Base-by-base conservation (phyloP, 1,140 invertebrate genomes). In the Saccostrea cuccullata region DNA sequence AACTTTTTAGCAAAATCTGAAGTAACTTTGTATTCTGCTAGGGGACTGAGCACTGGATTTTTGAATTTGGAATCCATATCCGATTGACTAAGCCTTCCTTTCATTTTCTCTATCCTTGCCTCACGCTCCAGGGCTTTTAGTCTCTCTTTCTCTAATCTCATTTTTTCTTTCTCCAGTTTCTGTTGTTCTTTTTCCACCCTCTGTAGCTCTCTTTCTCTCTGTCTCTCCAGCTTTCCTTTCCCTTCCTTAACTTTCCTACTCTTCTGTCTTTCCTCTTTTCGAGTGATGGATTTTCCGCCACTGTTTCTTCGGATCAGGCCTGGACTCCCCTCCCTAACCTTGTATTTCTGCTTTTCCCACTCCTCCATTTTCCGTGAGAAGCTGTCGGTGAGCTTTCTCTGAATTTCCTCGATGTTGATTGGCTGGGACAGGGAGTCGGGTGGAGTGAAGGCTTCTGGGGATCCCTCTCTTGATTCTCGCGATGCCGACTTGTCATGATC, bases 1-100 rank as follows among this genome's bases (percentile, higher is more conserved):
- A 98, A 95, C 93, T 98, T 98, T 26, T 97, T 96, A 0, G 97
- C 98, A 94, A 98, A 98, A 91, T 98, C 98, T 82, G 97, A 96
- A 12, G 97, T 98, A 47, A 94, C 92, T 89, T 98, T 97, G 82
- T 93, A 92, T 67, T 92, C 92, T 30, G 91, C 92, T 64, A 93
- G 73, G 2, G 92, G 92, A 87, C 93, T 91, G 0, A 92, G 87
- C 20, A 92, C 85, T 15, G 92, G 91, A 87, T 90, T 91, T 87
- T 92, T 93, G 17, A 92, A 91, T 86, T 91, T 92, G 12, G 90
- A 47, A 13, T 93, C 93, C 64, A 89, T 83, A 55, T 93, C 93
- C 15, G 90, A 84, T 85, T 93, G 92, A 84, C 92, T 93, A n/a
- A 93, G 90, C n/a, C 92, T 87, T 9, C 91, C 93, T 91, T 94